Base-by-base conservation (phyloP, 2,113 vertebrate genomes). In the Xiphorhynchus elegans region DNA sequence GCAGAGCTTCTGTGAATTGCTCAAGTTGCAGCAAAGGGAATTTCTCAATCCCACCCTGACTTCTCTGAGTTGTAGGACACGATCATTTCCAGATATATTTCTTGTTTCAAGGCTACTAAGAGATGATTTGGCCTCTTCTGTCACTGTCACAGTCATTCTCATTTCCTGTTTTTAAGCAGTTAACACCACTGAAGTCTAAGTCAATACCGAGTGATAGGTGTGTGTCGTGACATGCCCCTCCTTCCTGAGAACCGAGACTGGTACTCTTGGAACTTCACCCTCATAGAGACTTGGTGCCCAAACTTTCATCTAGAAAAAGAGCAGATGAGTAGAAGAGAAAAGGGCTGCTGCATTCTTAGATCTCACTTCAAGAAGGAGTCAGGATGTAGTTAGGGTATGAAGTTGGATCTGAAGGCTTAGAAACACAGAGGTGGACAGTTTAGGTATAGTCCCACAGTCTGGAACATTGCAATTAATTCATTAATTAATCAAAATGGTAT, bases 201-300 rank as follows among this genome's bases (percentile, higher is more conserved):
- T 3, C 5, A 23, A 35, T 23, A 4, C 20, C 23, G 14, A 62
- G 19, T 13, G 15, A 13, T 2, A n/a, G 10, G 2, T 33, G 10
- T 42, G 23, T 23, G 29, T 19, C 40, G 28, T 8, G 20, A 17
- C 24, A 73, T 19, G 11, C 2, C 24, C 24, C 13, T 60, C 5
- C 0, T 17, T 78, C 42, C 31, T 52, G 12, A 44, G 29, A 28
- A 69, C 9, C 3, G 26, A 58, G 17, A 37, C 4, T 29, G 8
- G 10, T 39, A 25, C 23, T 33, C 5, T 4, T 19, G 9, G 35
- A 75, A 59, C 6, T 49, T 37, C 20, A 13, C 17, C 26, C 20
- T 33, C 24, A 3, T 7, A 40, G 6, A 69, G 31, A 18, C 4
- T 39, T 44, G 16, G 13, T 3, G 3, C 12, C 31, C 28, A 76